Base-by-base conservation (phyloP, 2,797 vertebrate species). In the Acrossocheilus wenchowensis region DNA sequence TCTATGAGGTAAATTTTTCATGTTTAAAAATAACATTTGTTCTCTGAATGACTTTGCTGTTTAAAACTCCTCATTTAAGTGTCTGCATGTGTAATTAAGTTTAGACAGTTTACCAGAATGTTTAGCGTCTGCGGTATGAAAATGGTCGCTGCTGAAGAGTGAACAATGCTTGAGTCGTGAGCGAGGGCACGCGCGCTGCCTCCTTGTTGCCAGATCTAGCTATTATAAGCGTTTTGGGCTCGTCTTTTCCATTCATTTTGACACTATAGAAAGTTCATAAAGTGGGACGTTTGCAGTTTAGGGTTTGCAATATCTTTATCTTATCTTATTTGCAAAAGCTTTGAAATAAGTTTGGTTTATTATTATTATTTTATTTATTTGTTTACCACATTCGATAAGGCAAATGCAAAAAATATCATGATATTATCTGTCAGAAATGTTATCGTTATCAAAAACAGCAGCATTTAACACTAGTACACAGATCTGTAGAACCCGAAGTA, bases 321-420 rank as follows among this genome's bases (percentile, higher is more conserved):
- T 23, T 57, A 9, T n/a, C 54, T 60, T 60, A 60, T 26, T 26
- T n/a, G n/a, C 57, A 60, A 60, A 60, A 60, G 1, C n/a, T 12
- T 5, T 12, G 0, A 12, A 60, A 26, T n/a, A 60, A 60, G 1
- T 57, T 43, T 0, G 3, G 0, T 5, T 1, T 7, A 0, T 41
- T 41, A 6, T 41, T 41, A 6, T 7, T 41, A 6, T 6, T 23
- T 21, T 23, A 23, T 23, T 23, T 10, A 9, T 19, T 54, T 21
- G 17, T 54, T 54, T 54, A n/a, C 54, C 21, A 21, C 52, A 21
- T 54, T 54, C 6, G 6, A 6, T 54, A 54, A 54, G 19, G 19
- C 52, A 21, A 54, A 54, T 0, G 17, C 50, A 54, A 54, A n/a
- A 60, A 11, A 62, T 5, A 26, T 62, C n/a, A 62, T 26, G n/a